Percentiles rank a stretch among this genome's conserved stretches.
phyloP scores from a whole-genome alignment of 2,113 vertebrate species.

The Ciconia boyciana region DNA sequence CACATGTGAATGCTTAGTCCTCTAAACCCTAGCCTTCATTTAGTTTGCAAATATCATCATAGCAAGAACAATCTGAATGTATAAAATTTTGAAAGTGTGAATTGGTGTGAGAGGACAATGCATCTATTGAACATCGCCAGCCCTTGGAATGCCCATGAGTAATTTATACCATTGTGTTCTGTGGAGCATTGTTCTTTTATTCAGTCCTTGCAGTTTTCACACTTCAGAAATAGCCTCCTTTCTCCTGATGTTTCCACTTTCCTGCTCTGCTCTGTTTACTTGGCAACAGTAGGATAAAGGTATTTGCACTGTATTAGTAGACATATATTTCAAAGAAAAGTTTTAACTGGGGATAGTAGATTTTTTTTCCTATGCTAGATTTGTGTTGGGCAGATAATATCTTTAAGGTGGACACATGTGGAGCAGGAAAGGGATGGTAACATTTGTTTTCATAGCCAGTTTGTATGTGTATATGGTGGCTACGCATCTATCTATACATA shows the following conservation, averaged over 20 bases:
- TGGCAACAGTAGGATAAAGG: background rate
- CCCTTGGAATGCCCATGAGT: constrained; percentile 41
- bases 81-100: background rate
- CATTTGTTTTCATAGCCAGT: background rate
- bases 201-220: background rate
- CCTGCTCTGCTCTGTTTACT: background rate
- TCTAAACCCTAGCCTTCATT: background rate
- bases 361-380: background rate
- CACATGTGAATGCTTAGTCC: background rate
- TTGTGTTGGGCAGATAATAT: fast-evolving
- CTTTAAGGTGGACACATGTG: background rate
- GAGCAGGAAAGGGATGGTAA: background rate
- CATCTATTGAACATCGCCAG: background rate
- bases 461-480: background rate
- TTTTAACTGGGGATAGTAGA: background rate
- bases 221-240: constrained; percentile 19
- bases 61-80: background rate
- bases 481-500: background rate
- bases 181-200: constrained; percentile 56
- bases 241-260: background rate
- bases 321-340: background rate
- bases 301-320: background rate
- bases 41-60: background rate
- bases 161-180: constrained; percentile 63
- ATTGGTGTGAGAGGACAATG: constrained; percentile 32